These are phyloP conservation scores for Stichopus horrens DNA, from an alignment of 53 echinoderm and acorn worm species.

Conservation along the genomic window DNA sequence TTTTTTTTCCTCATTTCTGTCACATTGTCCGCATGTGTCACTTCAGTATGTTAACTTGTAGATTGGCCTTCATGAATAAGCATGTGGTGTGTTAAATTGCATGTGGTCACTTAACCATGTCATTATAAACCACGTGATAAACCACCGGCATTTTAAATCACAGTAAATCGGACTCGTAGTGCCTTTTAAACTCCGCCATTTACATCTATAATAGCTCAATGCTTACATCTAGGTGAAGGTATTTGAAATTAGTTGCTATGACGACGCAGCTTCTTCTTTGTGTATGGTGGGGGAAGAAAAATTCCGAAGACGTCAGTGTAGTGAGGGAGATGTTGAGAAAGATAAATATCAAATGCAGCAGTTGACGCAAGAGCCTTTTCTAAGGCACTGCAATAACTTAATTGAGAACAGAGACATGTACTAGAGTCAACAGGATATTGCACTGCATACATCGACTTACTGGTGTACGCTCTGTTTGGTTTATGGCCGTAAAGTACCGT, in stretches of 20 bases:
- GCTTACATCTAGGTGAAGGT: not conserved
- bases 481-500: not conserved
- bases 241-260: not conserved
- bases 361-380: conserved; percentile 11
- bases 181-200: too few species aligned
- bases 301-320: conserved; percentile 12
- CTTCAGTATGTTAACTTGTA: too few species aligned
- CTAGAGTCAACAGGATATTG: not conserved
- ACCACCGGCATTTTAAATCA: too few species aligned
- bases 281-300: not conserved
- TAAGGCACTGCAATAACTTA: not conserved
- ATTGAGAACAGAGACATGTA: not conserved
- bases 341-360: not conserved
- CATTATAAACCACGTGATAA: too few species aligned
- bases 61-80: too few species aligned
- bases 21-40: too few species aligned
- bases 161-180: too few species aligned
- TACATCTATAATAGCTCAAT: too few species aligned
- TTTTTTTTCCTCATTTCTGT: too few species aligned
- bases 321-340: not conserved
- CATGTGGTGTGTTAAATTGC: too few species aligned
- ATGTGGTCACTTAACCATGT: too few species aligned
- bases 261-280: not conserved
- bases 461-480: not conserved
- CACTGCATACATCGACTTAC: not conserved